These are phyloP conservation scores for Perdita meconis DNA, from an alignment of 2,888 invertebrate species.

Conservation along the genomic window DNA sequence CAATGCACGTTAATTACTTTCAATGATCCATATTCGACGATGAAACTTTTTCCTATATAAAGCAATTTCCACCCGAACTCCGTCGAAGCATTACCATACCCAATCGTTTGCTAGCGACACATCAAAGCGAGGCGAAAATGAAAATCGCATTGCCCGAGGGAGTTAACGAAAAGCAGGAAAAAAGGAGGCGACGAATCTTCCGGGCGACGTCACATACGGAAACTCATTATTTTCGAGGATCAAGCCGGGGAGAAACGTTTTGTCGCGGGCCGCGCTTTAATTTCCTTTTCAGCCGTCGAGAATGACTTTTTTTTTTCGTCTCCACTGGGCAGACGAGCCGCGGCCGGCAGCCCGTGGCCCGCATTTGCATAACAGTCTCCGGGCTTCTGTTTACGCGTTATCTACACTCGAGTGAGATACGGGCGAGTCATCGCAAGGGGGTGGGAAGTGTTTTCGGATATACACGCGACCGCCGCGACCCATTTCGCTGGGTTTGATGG, in stretches of 20 bases:
- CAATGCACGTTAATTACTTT: too few relatives aligned
- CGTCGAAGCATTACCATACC: neutral
- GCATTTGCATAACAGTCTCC: slow-evolving; percentile 22
- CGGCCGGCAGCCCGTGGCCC: neutral
- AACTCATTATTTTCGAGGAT: slow-evolving; percentile 21
- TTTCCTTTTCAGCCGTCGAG: slow-evolving; percentile 19
- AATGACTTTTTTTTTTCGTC: slow-evolving; percentile 38
- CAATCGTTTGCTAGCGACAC: slow-evolving; percentile 14
- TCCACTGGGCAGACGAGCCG: neutral
- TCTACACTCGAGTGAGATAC: neutral
- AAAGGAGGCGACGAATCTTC: neutral
- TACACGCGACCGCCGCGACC: slow-evolving; percentile 58
- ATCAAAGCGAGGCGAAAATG: slow-evolving; percentile 26
- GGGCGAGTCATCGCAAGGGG: slow-evolving; percentile 34
- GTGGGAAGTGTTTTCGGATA: slow-evolving; percentile 57
- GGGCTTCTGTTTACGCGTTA: slow-evolving; percentile 10
- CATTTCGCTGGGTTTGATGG: slow-evolving; percentile 54
- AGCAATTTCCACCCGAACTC: neutral
- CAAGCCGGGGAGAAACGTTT: slow-evolving; percentile 14
- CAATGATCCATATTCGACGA: too few relatives aligned
- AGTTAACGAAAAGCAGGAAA: slow-evolving; percentile 4
- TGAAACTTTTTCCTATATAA: too few relatives aligned
- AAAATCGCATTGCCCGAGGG: slow-evolving; percentile 18
- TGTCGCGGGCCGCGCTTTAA: slow-evolving; percentile 28
- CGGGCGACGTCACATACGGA: neutral